These are phyloP conservation scores for Temnopleurus reevesii DNA, from an alignment of 53 echinoderm and acorn worm species.

Conservation along the genomic window DNA sequence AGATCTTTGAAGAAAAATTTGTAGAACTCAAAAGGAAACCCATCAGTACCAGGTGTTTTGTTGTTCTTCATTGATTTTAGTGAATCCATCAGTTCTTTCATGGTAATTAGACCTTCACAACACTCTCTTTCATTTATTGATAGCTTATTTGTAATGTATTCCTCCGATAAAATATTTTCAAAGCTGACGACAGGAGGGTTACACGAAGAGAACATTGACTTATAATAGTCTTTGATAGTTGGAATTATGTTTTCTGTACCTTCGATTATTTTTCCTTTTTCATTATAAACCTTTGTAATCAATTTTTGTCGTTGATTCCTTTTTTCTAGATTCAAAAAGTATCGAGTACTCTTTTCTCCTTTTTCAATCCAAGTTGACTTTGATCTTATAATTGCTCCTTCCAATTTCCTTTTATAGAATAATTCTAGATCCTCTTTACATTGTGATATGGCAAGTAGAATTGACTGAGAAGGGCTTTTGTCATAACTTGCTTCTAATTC, in stretches of 20 bases:
- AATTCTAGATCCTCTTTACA: background rate
- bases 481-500: too few relatives aligned
- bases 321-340: background rate
- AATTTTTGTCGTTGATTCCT: slow-evolving; percentile 31
- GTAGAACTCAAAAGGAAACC: background rate
- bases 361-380: background rate
- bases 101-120: background rate
- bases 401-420: background rate
- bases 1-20: background rate
- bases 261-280: background rate
- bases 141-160: background rate
- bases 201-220: background rate
- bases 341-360: background rate
- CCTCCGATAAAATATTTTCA: background rate
- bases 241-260: background rate
- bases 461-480: too few relatives aligned
- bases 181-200: background rate
- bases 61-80: background rate
- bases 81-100: background rate
- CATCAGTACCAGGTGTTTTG: background rate
- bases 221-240: background rate
- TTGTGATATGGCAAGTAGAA: too few relatives aligned
- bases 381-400: background rate
- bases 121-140: background rate
- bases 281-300: background rate